Evolutionary conservation across 2,797 vertebrate species (phyloP).

Genomic region (Tamandua tetradactyla): DNA sequence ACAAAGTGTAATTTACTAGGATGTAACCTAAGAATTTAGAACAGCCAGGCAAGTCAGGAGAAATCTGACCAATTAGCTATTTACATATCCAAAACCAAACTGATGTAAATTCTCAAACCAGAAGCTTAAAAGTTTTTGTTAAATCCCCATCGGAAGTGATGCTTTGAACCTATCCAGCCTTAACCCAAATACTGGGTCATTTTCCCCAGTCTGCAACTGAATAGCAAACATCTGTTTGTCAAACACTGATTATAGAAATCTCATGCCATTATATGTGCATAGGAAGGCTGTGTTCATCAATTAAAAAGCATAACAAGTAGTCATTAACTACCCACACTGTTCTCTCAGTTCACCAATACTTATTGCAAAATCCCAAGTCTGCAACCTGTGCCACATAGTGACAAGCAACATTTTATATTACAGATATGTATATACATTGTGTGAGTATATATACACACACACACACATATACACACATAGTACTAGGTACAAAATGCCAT

Average conservation of each 20-base stretch:
- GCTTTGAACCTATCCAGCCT: conserved; percentile 82
- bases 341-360: conserved; percentile 80
- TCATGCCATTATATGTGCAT: conserved; percentile 81
- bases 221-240: conserved; percentile 82
- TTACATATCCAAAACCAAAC: conserved; percentile 86
- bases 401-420: conserved; percentile 71
- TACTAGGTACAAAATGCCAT: conserved; percentile 84
- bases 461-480: background rate
- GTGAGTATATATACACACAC: background rate
- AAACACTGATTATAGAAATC: conserved; percentile 79
- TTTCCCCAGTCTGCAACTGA: conserved; percentile 76
- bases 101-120: conserved; percentile 85
- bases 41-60: conserved; percentile 86
- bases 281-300: conserved; percentile 81
- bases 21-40: conserved; percentile 88
- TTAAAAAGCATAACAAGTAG: conserved; percentile 61
- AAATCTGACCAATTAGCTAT: conserved; percentile 87
- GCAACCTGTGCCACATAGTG: conserved; percentile 83
- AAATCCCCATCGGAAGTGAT: conserved; percentile 74
- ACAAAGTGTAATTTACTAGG: too few species aligned
- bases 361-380: conserved; percentile 79
- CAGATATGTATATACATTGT: background rate
- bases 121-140: conserved; percentile 79
- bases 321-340: conserved; percentile 81
- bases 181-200: conserved; percentile 78